Conservation (phyloP, 2,888 invertebrate species). For the Agrenia bidenticulata region DNA sequence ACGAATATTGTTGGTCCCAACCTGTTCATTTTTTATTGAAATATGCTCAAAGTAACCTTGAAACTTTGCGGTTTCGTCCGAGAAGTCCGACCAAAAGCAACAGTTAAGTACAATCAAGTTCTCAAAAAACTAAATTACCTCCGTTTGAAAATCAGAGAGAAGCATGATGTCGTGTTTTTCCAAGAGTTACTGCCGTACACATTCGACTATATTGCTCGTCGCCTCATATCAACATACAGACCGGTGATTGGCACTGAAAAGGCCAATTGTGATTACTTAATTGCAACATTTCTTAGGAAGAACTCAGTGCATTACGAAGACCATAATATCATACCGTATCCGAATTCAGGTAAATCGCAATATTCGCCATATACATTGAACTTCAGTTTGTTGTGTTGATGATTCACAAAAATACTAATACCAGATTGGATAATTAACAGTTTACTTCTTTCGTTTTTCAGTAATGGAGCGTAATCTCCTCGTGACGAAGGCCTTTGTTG, state of each 20-base stretch:
- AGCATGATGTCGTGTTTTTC: constrained; percentile 62
- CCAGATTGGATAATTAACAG: neutral
- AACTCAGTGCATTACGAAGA: constrained; percentile 56
- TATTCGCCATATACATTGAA: too few relatives aligned
- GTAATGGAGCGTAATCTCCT: constrained; percentile 61
- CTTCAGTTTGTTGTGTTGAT: neutral
- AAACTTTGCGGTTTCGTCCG: too few relatives aligned
- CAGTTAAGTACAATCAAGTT: too few relatives aligned
- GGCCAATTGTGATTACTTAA: constrained; percentile 57
- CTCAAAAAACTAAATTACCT: neutral
- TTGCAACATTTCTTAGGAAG: constrained; percentile 57
- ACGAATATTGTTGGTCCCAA: too few relatives aligned
- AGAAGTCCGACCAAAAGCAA: too few relatives aligned
- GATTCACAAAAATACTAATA: neutral
- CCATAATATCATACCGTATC: constrained; percentile 58
- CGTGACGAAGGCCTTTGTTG: constrained; percentile 57
- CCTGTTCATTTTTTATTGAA: too few relatives aligned
- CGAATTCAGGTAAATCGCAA: constrained; percentile 54
- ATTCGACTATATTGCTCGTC: constrained; percentile 56
- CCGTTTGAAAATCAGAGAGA: constrained; percentile 56
- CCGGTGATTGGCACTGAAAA: constrained; percentile 55
- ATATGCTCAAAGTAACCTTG: too few relatives aligned
- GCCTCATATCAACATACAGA: constrained; percentile 57
- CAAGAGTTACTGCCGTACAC: constrained; percentile 62
- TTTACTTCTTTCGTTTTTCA: neutral